Conservation (phyloP, 2,797 vertebrate species). For the Sebastes miniatus region DNA sequence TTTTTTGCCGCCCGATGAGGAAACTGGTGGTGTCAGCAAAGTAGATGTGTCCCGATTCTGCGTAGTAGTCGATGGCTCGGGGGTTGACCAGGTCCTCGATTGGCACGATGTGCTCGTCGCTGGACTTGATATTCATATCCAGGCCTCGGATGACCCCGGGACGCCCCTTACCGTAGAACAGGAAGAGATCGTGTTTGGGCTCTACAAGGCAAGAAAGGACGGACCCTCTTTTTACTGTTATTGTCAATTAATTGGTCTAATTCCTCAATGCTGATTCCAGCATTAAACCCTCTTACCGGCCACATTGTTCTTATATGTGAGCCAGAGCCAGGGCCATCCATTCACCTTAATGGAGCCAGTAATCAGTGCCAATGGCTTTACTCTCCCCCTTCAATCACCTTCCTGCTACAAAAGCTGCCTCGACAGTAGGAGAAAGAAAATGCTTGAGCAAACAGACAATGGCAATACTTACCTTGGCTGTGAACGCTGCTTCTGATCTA, state of each 20-base stretch:
- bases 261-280: constrained; percentile 72
- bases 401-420: constrained; percentile 47
- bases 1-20: constrained; percentile 95
- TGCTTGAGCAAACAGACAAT: constrained; percentile 63
- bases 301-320: constrained; percentile 73
- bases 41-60: constrained; percentile 93
- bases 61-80: constrained; percentile 95
- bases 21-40: constrained; percentile 99
- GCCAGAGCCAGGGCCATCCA: constrained; percentile 60
- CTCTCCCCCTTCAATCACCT: constrained; percentile 68
- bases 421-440: constrained; percentile 48
- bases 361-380: constrained; percentile 77
- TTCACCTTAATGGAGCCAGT: constrained; percentile 78
- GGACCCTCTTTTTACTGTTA: constrained; percentile 56
- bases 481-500: constrained; percentile 49
- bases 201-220: constrained; percentile 80
- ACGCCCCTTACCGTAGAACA: constrained; percentile 98
- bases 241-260: constrained; percentile 75
- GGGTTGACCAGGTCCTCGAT: constrained; percentile 97
- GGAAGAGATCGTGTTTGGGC: constrained; percentile 96
- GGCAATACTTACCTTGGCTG: constrained; percentile 57
- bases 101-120: constrained; percentile 94
- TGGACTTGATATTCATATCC: constrained; percentile 94
- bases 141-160: constrained; percentile 95
- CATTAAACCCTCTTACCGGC: constrained; percentile 71